Conservation (phyloP, 2,113 vertebrate genomes). For the Ophiodon elongatus region DNA sequence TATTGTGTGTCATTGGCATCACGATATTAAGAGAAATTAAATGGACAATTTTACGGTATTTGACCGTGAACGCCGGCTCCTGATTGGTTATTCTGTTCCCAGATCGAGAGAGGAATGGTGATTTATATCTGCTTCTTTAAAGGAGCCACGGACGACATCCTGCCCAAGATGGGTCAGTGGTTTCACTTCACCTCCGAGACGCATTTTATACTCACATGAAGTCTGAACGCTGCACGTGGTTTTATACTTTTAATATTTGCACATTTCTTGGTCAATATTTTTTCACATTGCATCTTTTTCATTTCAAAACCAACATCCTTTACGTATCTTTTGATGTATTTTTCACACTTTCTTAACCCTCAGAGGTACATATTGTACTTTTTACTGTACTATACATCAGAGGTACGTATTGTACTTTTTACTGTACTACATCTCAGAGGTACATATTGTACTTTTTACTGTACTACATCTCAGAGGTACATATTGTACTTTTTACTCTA, state of each 20-base stretch:
- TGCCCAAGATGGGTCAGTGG: slow-evolving; percentile 93
- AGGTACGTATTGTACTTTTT: too few relatives aligned
- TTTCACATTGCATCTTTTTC: neutral
- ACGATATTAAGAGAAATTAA: neutral
- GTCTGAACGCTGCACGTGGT: neutral
- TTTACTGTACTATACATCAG: too few relatives aligned
- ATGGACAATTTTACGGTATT: neutral
- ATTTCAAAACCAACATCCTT: neutral
- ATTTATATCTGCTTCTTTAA: slow-evolving; percentile 97
- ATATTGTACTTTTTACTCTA: too few relatives aligned
- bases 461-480: too few relatives aligned
- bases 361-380: too few relatives aligned
- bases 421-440: too few relatives aligned
- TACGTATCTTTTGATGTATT: neutral
- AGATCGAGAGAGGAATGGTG: slow-evolving; percentile 93
- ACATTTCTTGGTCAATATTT: neutral
- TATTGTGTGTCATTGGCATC: neutral
- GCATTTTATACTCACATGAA: too few relatives aligned
- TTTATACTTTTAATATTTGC: neutral
- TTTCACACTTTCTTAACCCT: neutral
- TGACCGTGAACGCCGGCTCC: neutral
- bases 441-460: too few relatives aligned
- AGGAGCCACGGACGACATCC: slow-evolving; percentile 89
- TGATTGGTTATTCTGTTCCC: slow-evolving; percentile 32
- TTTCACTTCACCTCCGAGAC: too few relatives aligned